Conservation (phyloP, 2,113 vertebrate species). For the Oxygymnocypris stewartii region DNA sequence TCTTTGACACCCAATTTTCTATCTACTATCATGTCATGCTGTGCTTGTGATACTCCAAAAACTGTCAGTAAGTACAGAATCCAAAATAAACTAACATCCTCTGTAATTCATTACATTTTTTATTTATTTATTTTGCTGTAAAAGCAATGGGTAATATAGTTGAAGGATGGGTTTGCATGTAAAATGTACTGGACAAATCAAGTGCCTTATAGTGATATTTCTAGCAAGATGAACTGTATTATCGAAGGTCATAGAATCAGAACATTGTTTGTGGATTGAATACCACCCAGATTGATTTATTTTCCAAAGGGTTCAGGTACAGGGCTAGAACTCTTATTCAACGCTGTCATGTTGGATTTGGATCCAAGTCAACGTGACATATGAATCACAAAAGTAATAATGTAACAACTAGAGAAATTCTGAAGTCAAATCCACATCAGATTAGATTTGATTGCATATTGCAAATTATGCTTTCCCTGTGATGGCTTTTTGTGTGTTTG, state of each 20-base stretch:
- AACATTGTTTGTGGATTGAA: conserved; percentile 56
- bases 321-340: conserved; percentile 38
- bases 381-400: not conserved
- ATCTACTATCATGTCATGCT: not conserved
- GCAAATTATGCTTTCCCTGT: not conserved
- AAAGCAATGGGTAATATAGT: not conserved
- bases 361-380: not conserved
- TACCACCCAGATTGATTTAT: conserved; percentile 55
- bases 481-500: not conserved
- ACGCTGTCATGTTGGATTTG: conserved; percentile 13
- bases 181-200: conserved; percentile 43
- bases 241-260: conserved; percentile 49
- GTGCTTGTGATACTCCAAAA: not conserved
- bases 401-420: conserved; percentile 4
- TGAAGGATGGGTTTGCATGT: conserved; percentile 13
- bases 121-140: not conserved
- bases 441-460: conserved; percentile 18
- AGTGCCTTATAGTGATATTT: conserved; percentile 44
- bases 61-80: conserved; percentile 1
- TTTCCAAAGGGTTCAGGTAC: conserved; percentile 40
- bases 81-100: not conserved
- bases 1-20: not conserved
- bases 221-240: conserved; percentile 44
- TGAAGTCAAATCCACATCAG: not conserved
- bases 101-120: not conserved